These are phyloP conservation scores for Nemapogon koenigi DNA, from an alignment of 2,888 invertebrate species.

Conservation along the genomic window DNA sequence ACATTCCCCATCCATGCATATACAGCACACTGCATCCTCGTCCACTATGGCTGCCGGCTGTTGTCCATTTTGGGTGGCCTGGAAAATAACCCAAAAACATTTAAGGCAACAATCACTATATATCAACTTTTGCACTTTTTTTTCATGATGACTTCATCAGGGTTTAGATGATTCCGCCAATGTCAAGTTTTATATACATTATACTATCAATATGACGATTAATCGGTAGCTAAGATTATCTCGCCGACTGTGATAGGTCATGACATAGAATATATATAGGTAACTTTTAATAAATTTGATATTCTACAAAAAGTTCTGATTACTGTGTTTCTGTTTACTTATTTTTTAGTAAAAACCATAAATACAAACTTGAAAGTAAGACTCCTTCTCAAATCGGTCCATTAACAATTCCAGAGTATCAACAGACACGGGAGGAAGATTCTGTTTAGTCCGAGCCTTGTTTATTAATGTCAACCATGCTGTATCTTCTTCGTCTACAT, in stretches of 20 bases:
- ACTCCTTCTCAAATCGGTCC: slow-evolving; percentile 98
- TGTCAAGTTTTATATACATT: no score
- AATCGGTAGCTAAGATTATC: no score
- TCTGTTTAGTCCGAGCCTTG: slow-evolving; percentile 72
- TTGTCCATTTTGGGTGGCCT: slow-evolving; percentile 74
- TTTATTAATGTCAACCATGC: slow-evolving; percentile 93
- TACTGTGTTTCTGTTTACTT: no score
- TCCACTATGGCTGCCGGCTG: slow-evolving; percentile 82
- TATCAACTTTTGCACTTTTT: no score
- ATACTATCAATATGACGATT: no score
- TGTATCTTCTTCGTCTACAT: slow-evolving; percentile 97
- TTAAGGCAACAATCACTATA: background rate
- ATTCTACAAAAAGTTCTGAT: no score
- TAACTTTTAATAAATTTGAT: no score
- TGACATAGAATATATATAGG: no score
- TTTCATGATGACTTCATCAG: no score
- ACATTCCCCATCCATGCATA: slow-evolving; percentile 98
- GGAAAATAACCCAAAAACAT: slow-evolving; percentile 9
- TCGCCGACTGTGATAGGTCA: no score
- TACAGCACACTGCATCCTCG: slow-evolving; percentile 98
- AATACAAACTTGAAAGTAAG: slow-evolving; percentile 92
- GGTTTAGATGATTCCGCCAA: no score
- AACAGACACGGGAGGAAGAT: slow-evolving; percentile 78
- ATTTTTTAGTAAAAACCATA: no score
- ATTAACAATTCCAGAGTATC: slow-evolving; percentile 94